Evolutionary conservation across 2,888 invertebrate species (phyloP), one percentile per base, ranked within the genome.

Genomic region (Trachelus stipa): DNA sequence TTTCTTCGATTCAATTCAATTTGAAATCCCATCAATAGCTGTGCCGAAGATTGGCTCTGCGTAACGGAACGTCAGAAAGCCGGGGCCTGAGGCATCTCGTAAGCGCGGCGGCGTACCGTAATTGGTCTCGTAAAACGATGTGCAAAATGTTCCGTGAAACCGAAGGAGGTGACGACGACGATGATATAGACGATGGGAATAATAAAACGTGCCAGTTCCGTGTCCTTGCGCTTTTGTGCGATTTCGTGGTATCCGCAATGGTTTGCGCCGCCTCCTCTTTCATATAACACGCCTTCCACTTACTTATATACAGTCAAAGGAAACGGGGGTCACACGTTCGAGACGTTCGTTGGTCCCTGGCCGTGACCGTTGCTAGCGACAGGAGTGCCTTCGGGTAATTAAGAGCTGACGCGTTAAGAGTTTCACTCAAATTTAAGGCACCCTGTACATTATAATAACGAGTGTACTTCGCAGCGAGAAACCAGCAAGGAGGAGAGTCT

Each of bases 91-190:
- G 56, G 56, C 56, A 56, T 23, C 56, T 56, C 80, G 82, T 84
- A 84, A 84, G 84, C 80, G 80, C 84, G 74, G 82, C 83, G 83
- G 84, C 84, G 79, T 31, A 79, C 80, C 80, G 82, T 84, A 84
- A 84, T 84, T 84, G 84, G 84, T 82, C 83, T 83, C 84, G 83
- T 84, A 84, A 84, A 84, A 83, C 78, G 56, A 82, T 80, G 81
- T 83, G 82, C 81, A 82, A 81, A 84, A 81, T 80, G 80, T 80
- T 80, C 80, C 80, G 84, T 80, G 84, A 84, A 84, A 83, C 82
- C 80, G 83, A 83, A 84, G 56, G 23, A 56, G 56, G 56, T 56
- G 56, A 35, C 35, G 35, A 56, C 40, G 40, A 56, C 40, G 40
- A 56, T 23, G 40, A 56, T 56, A 56, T 0, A 56, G 56, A 56